Percentiles rank a stretch among this genome's conserved stretches.
Conservation (phyloP, 1,140 invertebrate genomes). For the Caerostris extrusa region DNA sequence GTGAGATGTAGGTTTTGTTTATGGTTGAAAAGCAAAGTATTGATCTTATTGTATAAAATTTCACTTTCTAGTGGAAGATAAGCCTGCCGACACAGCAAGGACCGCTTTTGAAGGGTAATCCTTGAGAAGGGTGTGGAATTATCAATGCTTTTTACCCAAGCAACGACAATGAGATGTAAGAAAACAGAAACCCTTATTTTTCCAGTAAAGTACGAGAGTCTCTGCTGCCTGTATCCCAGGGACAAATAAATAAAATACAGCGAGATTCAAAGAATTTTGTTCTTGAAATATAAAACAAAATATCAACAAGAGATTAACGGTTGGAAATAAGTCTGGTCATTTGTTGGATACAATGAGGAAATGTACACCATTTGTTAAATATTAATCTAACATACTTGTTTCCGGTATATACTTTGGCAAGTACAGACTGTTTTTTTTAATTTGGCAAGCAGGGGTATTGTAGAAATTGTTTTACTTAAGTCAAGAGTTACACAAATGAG, state of each 20-base stretch:
- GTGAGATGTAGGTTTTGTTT: background rate
- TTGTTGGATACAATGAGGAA: background rate
- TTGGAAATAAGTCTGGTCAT: background rate
- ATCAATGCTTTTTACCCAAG: slow-evolving; percentile 17
- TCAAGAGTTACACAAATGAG: too few relatives aligned
- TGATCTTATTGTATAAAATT: too few relatives aligned
- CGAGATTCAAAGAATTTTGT: background rate
- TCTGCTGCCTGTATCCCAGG: background rate
- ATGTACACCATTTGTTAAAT: too few relatives aligned
- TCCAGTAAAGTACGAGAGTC: too few relatives aligned
- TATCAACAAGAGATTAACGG: background rate
- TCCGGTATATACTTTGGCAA: too few relatives aligned
- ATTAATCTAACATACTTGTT: too few relatives aligned
- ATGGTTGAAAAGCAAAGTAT: too few relatives aligned
- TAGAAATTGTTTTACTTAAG: too few relatives aligned
- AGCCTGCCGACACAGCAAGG: slow-evolving; percentile 8
- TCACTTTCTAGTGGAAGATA: slow-evolving; percentile 10
- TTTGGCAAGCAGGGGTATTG: too few relatives aligned
- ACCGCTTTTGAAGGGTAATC: slow-evolving; percentile 2
- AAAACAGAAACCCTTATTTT: background rate
- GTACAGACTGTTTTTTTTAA: too few relatives aligned
- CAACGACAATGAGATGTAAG: background rate
- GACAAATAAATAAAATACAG: background rate
- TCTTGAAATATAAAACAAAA: background rate
- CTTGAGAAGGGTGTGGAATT: background rate